Percentiles rank a stretch among this genome's conserved stretches.
Conservation (phyloP, 2,797 vertebrate species). For the Pelochelys cantorii region DNA sequence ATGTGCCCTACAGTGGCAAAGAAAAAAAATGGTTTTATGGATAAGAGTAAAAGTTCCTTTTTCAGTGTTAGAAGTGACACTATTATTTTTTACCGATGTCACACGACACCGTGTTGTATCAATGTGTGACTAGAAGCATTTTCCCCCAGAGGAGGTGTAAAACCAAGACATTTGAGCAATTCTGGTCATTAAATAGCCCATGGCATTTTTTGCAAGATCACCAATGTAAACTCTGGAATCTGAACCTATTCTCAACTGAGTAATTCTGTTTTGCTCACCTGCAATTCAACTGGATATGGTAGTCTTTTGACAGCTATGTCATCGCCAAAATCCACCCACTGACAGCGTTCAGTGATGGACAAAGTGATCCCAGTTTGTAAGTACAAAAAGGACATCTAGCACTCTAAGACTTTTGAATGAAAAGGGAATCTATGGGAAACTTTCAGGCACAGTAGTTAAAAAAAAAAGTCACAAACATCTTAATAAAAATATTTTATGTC, state of each 20-base stretch:
- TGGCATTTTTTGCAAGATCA: not conserved
- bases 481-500: not conserved
- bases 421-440: not conserved
- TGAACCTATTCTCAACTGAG: not conserved
- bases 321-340: not conserved
- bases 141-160: not conserved
- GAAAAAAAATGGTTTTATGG: not conserved
- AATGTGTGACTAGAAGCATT: not conserved
- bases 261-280: fast-evolving
- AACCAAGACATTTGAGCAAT: not conserved
- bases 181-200: not conserved
- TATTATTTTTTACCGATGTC: not conserved
- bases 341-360: not conserved
- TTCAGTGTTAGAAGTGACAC: not conserved
- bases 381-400: not conserved
- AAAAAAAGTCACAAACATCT: not conserved
- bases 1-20: not conserved
- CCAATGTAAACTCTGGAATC: fast-evolving
- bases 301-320: fast-evolving
- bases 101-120: not conserved
- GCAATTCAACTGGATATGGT: not conserved
- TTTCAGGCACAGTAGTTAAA: not conserved
- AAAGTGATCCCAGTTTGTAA: not conserved
- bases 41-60: not conserved
- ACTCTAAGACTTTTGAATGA: not conserved